phyloP scores from a whole-genome alignment of 2,888 invertebrate species.

The Lycaena phlaeas region DNA sequence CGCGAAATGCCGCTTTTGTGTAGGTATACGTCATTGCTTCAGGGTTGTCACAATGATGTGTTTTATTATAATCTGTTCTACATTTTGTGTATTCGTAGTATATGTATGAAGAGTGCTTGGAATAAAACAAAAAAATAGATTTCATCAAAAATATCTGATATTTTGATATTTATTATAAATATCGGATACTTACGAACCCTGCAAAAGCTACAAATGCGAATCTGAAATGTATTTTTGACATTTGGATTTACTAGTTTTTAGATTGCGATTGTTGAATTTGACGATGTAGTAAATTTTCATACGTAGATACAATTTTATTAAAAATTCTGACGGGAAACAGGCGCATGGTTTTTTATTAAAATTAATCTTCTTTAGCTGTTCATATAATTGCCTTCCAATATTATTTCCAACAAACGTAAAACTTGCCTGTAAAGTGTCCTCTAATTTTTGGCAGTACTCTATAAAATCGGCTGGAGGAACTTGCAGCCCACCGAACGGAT shows the following conservation, averaged over 20 bases:
- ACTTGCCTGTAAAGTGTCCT: background rate
- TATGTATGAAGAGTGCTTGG: no score
- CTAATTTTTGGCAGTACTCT: background rate
- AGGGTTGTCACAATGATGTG: no score
- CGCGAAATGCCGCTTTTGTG: no score
- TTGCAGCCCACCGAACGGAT: background rate
- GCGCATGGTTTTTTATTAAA: background rate
- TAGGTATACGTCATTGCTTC: no score
- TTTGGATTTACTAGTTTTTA: slow-evolving; percentile 6
- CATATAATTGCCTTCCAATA: slow-evolving; percentile 1
- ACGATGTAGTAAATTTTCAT: background rate
- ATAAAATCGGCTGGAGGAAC: background rate
- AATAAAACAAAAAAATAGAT: no score
- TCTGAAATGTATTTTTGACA: slow-evolving; percentile 3
- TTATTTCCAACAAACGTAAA: background rate
- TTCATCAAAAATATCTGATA: no score
- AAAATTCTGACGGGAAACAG: background rate
- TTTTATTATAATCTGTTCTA: no score
- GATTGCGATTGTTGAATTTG: slow-evolving; percentile 4
- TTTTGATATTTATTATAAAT: no score
- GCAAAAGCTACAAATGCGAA: no score
- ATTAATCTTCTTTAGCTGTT: background rate
- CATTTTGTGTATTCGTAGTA: no score
- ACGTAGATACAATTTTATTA: background rate
- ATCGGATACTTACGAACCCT: no score